These are phyloP conservation scores for Heterotis niloticus DNA, from an alignment of 2,113 vertebrate genomes.

Conservation along the genomic window DNA sequence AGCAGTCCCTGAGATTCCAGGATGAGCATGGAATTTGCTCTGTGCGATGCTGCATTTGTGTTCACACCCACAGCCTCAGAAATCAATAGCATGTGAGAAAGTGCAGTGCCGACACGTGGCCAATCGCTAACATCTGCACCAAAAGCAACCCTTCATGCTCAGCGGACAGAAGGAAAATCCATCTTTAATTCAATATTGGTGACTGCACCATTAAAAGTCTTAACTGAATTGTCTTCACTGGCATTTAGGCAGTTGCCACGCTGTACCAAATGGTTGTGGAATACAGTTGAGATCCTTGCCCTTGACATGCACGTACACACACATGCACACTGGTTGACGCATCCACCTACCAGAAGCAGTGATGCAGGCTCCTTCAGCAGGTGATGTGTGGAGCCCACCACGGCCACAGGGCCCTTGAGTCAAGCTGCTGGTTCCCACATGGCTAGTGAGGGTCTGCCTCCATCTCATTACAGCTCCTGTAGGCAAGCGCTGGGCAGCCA, in stretches of 20 bases:
- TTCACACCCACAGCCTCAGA: no score
- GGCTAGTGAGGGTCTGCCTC: not conserved
- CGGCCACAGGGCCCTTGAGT: not conserved
- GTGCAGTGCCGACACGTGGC: no score
- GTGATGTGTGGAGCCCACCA: not conserved
- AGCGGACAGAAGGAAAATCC: no score
- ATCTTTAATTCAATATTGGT: not conserved
- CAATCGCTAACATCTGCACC: no score
- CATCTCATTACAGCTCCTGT: slow-evolving; percentile 18
- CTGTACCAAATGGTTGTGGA: not conserved
- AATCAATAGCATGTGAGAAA: no score
- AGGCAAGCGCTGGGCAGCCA: slow-evolving; percentile 1
- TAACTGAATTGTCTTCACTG: no score
- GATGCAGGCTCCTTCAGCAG: not conserved
- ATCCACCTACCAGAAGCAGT: not conserved
- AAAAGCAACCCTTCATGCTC: no score
- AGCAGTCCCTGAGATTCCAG: no score
- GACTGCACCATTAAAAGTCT: not conserved
- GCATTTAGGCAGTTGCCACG: not conserved
- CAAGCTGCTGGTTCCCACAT: not conserved
- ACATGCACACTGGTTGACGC: not conserved
- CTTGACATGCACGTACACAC: not conserved
- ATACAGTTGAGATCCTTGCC: not conserved
- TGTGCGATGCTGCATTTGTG: no score
- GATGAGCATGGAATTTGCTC: no score